A percentile compares a stretch with the other conserved stretches of the same genome.
Conservation (phyloP, 2,888 invertebrate genomes). For the Drosophila putrida region DNA sequence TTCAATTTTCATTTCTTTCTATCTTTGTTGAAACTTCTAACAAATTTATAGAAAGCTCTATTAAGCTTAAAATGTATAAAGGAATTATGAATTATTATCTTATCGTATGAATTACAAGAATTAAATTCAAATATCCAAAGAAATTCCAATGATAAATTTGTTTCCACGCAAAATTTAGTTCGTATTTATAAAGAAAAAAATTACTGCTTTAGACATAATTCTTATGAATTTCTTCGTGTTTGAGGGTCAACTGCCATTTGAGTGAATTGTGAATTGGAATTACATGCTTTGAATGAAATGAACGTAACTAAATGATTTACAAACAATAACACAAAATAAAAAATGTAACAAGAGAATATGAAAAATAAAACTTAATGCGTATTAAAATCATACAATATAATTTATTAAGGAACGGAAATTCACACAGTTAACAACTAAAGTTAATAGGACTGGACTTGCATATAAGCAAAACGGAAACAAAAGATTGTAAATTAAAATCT, state of each 20-base stretch:
- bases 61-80: background rate
- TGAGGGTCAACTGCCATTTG: constrained; percentile 20
- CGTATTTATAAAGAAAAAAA: background rate
- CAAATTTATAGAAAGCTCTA: background rate
- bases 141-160: background rate
- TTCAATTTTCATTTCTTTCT: too few relatives aligned
- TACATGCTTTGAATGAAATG: constrained; percentile 37
- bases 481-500: constrained; percentile 54
- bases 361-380: constrained; percentile 57
- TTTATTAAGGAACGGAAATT: constrained; percentile 78
- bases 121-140: too few relatives aligned
- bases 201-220: background rate
- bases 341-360: constrained; percentile 21
- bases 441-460: constrained; percentile 55
- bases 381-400: constrained; percentile 56
- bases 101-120: too few relatives aligned
- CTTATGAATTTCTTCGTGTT: background rate
- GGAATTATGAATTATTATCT: background rate
- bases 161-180: background rate
- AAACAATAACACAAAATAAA: constrained; percentile 33
- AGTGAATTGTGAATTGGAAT: constrained; percentile 34
- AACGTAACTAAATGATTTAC: constrained; percentile 23
- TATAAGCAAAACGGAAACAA: constrained; percentile 34
- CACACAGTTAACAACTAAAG: constrained; percentile 67
- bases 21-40: too few relatives aligned